A percentile compares a stretch with the other conserved stretches of the same genome.
Conservation (phyloP, 1,140 invertebrate genomes). For the Odontomachus brunneus region DNA sequence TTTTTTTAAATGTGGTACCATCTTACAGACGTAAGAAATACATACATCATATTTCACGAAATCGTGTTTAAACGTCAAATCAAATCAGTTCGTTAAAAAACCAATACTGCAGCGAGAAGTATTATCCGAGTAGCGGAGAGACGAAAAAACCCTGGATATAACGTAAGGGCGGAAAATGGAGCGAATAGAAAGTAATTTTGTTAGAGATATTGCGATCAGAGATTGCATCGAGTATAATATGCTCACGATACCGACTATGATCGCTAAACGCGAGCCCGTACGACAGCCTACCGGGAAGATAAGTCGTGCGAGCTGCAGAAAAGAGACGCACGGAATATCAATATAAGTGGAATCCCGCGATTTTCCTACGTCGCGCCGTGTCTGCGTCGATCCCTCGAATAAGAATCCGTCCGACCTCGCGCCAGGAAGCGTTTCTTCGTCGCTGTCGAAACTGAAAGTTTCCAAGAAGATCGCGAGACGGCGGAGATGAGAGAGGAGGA, state of each 20-base stretch:
- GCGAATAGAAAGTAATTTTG: conserved; percentile 32
- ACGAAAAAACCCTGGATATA: conserved; percentile 25
- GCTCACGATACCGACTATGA: conserved; percentile 16
- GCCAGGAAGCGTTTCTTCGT: conserved; percentile 49
- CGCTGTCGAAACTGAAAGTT: conserved; percentile 66
- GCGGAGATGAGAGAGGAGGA: conserved; percentile 61
- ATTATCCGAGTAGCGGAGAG: conserved; percentile 41
- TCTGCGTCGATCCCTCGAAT: conserved; percentile 4
- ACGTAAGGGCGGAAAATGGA: conserved; percentile 13
- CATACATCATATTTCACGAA: no score
- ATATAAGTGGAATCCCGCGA: neutral
- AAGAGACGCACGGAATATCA: conserved; percentile 24
- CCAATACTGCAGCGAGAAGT: neutral
- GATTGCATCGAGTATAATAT: conserved; percentile 47
- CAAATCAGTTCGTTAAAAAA: no score
- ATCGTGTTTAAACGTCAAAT: no score
- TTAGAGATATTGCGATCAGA: conserved; percentile 44
- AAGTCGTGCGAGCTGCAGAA: conserved; percentile 14
- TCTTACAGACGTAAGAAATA: no score
- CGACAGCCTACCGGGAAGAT: conserved; percentile 2
- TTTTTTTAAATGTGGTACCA: no score
- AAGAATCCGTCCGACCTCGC: conserved; percentile 49
- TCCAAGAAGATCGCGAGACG: conserved; percentile 45
- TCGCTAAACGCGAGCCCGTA: conserved; percentile 27
- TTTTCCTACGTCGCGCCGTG: neutral